Evolutionary conservation across 2,888 invertebrate genomes (phyloP), one percentile per base, ranked within the genome.

Genomic region (Drosophila paucipuncta): DNA sequence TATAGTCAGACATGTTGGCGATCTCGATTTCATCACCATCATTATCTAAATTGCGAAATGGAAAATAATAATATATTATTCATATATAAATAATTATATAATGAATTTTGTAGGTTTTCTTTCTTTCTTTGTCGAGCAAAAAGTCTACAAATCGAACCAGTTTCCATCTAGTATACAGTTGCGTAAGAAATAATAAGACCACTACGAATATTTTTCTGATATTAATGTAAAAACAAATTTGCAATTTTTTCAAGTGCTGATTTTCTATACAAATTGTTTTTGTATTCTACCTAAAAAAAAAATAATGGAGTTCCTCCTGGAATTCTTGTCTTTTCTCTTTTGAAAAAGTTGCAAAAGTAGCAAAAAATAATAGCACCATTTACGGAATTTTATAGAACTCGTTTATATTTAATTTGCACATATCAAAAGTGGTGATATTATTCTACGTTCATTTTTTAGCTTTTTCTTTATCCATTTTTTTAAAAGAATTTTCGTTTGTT

Each of bases 11-110:
- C 47, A 92, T 84, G 72, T 89, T 84, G 53, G 83, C 49, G 16
- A 93, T 90, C 30, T 91, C 91, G 54, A 93, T 91, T 73, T 91
- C 89, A 86, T 93, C 93, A n/a, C 73, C 63, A 55, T 93, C 93
- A 1, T 79, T 75, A 79, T 92, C 92, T 92, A 55, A 22, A 58
- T 58, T 13, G 39, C n/a, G 28, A 28, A 31, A 59, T 16, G 10
- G 57, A 35, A 64, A 35, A 63, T 33, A 54, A n/a, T 9, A 39
- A 16, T 25, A 22, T 11, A 22, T 47, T 10, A 43, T 22, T 18
- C 18, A 47, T 22, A 7, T 25, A 16, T 2, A 47, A 22, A 25
- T 47, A 16, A 9, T 5, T 43, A 43, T 11, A 22, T 22, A 22
- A 43, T 22, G 5, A 2, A 22, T 11, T 11, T 2, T 43, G 2